Base-by-base conservation (phyloP, 2,797 vertebrate genomes). In the Mycteria americana region DNA sequence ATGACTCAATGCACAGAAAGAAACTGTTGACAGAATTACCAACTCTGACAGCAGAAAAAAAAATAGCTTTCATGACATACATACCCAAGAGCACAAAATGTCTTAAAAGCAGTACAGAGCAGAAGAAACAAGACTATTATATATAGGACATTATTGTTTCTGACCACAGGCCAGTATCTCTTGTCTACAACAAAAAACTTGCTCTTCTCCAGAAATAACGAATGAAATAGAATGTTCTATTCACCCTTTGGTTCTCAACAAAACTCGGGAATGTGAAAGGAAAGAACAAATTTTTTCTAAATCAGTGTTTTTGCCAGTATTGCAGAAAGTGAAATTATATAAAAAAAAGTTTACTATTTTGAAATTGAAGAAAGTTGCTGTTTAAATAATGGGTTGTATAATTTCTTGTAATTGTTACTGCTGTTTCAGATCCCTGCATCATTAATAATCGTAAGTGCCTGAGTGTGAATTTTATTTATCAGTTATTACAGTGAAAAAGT, bases 401-500 rank as follows among this genome's bases (percentile, higher is more conserved):
- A 50, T 62, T 57, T 64, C 13, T 87, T 85, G 30, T 18, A 78
- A 59, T 72, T 91, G 64, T 85, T 94, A 41, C 37, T 68, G 37
- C 14, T 70, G 23, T 80, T 88, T 80, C 68, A 88, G 51, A 63
- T 73, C 31, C 35, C 35, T 89, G 17, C 6, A 41, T 91, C 95
- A 85, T 84, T 79, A 89, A 83, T 70, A 78, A 64, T 72, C 27
- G 3, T 45, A 77, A 87, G 7, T 80, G 27, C 24, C 51, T 30
- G 28, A 76, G 24, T 84, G 18, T 46, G 45, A 89, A 53, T 74
- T 92, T 85, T 92, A 89, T 93, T 93, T 88, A 80, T 91, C 23
- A 57, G 0, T 89, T 90, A 51, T 65, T 90, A 53, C 21, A 77
- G 18, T 63, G 33, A 81, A 69, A 89, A 94, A 76, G 8, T 84